Evolutionary conservation across 1,140 invertebrate genomes (phyloP), one percentile per base, ranked within the genome.

Genomic region (Antheraea pernyi): DNA sequence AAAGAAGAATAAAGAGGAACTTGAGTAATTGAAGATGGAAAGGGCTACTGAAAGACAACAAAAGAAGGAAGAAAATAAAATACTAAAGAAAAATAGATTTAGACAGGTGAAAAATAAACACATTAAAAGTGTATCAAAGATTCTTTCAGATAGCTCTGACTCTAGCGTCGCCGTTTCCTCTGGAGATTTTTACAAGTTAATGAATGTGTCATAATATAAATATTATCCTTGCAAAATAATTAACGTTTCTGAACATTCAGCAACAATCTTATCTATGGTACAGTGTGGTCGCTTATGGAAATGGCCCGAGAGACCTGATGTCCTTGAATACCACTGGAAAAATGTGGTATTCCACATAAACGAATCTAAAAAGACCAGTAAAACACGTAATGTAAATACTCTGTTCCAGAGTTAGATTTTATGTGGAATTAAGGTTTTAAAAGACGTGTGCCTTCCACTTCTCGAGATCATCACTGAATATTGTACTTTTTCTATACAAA

Each of bases 331-430:
- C 18, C n/a, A 62, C n/a, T 62, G 60, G 65, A 46, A 66, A 70
- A 70, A 30, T 63, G 69, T 30, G 48, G 19, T 16, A 62, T 46
- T 58, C 48, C 19, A 60, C 53, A 67, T 67, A 67, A 67, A 67
- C 3, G 48, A 59, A 67, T 48, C 66, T 7, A 67, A 67, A 67
- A 67, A 67, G 48, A 67, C 66, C 48, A 67, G 66, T 67, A 67
- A 67, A 67, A 67, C 65, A n/a, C 65, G 48, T 59, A 67, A 67
- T 67, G 66, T 67, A n/a, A n/a, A 36, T 67, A 67, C 66, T 67
- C 66, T 67, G 66, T 67, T 67, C 48, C 66, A 3, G 66, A 59
- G 66, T 48, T 66, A 66, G 65, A 66, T 48, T 66, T 66, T 11
- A 48, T 66, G 65, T 66, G 39, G 36, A 48, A 66, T 66, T 66